Conservation (phyloP, 2,113 vertebrate genomes). For the human (Homo sapiens) region GRCh38 chr4:13503501-13504000, state of each 20-base stretch:
- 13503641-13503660: not conserved
- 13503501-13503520: not conserved
- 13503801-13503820: not conserved
- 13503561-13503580: no score
- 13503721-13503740: not conserved
- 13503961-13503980: not conserved
- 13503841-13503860: not conserved
- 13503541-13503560: not conserved
- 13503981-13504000: not conserved
- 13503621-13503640: not conserved
- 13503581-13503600: not conserved
- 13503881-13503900: not conserved
- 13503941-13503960: not conserved
- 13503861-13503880: not conserved
- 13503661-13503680: not conserved
- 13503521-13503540: not conserved
- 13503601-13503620: not conserved
- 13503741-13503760: not conserved
- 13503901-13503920: not conserved
- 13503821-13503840: not conserved
- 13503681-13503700: not conserved
- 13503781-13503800: not conserved
- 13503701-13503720: not conserved
- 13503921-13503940: not conserved
- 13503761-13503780: not conserved